Evolutionary conservation across 2,113 vertebrate species (phyloP).

Genomic region (Anarhynchus alexandrinus): DNA sequence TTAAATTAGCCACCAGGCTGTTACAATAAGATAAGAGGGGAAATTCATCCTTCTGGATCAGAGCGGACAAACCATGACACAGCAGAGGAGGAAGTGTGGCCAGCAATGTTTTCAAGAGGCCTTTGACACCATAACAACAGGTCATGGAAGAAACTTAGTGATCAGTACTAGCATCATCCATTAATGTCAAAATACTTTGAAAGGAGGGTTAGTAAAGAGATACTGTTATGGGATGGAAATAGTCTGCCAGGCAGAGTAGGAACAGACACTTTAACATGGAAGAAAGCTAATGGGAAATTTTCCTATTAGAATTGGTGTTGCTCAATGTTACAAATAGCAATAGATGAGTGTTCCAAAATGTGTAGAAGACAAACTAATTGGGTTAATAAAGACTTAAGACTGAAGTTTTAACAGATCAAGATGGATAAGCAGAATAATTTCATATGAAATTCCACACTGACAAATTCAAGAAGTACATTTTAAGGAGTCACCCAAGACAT

Average conservation of each 20-base stretch:
- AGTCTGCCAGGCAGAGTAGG: neutral
- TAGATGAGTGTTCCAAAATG: neutral
- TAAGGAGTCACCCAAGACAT: neutral
- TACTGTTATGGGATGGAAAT: neutral
- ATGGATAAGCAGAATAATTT: neutral
- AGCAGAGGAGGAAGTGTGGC: slow-evolving; percentile 24
- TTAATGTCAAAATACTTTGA: neutral
- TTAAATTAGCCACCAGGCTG: slow-evolving; percentile 49
- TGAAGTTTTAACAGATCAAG: neutral
- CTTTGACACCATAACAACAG: neutral
- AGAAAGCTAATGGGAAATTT: neutral
- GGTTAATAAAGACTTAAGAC: neutral
- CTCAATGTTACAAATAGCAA: neutral
- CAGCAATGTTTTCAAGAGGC: neutral
- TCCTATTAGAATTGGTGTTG: neutral
- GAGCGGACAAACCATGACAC: slow-evolving; percentile 25
- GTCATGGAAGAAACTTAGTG: neutral
- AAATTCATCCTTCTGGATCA: slow-evolving; percentile 27
- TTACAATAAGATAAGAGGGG: slow-evolving; percentile 31
- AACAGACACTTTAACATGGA: neutral
- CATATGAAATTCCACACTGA: neutral
- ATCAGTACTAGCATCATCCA: neutral
- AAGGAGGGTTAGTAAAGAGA: neutral
- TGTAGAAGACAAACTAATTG: neutral
- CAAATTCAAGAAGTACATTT: neutral